These are phyloP conservation scores for Campylomormyrus tamandua DNA, from an alignment of 2,113 vertebrate species.

Conservation along the genomic window DNA sequence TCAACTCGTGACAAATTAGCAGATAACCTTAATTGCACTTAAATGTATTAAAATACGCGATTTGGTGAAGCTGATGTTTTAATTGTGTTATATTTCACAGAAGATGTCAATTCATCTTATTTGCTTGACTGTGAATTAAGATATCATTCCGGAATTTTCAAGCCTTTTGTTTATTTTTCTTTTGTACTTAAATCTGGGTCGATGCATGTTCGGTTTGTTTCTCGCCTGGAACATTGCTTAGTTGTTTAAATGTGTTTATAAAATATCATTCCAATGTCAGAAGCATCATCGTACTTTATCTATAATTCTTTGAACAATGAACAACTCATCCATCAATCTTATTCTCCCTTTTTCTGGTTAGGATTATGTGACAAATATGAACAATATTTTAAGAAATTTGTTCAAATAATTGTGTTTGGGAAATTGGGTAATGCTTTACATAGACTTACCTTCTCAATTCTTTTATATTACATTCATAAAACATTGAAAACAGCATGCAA, in stretches of 20 bases:
- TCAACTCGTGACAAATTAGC: background rate
- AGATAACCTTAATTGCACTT: too few species aligned
- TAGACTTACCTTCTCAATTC: background rate
- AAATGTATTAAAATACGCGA: background rate
- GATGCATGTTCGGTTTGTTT: background rate
- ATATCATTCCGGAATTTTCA: background rate
- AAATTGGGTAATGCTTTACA: background rate
- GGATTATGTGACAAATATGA: background rate
- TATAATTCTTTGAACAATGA: background rate
- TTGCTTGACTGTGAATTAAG: background rate
- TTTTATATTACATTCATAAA: background rate
- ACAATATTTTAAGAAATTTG: background rate
- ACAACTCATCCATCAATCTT: background rate
- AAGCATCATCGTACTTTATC: background rate
- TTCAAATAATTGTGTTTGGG: background rate
- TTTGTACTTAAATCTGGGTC: background rate
- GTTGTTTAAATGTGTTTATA: background rate
- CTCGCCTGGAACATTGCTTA: background rate
- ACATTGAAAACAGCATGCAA: background rate
- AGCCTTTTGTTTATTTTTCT: background rate
- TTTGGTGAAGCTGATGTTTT: background rate
- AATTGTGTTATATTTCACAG: background rate
- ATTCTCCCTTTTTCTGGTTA: background rate
- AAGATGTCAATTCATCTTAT: background rate
- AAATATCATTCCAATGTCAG: background rate